These are phyloP conservation scores for Dryobotodes eremita DNA, from an alignment of 2,888 invertebrate species.

Conservation along the genomic window DNA sequence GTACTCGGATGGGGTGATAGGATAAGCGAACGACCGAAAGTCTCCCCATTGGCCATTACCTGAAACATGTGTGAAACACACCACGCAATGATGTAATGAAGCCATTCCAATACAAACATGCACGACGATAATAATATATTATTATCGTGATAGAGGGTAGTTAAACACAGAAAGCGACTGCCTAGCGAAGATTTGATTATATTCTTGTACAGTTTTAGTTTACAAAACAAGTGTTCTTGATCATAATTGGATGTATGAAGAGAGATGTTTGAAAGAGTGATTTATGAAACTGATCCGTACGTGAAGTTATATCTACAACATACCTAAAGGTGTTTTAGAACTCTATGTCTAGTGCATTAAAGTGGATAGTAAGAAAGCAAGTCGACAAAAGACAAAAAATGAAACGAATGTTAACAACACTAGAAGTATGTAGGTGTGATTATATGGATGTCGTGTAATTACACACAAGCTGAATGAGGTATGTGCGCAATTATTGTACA, in stretches of 20 bases:
- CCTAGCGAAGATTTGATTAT: constrained; percentile 66
- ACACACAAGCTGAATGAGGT: constrained; percentile 69
- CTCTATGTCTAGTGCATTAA: constrained; percentile 64
- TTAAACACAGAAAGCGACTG: constrained; percentile 84
- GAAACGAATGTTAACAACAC: constrained; percentile 71
- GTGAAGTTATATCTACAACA: constrained; percentile 50
- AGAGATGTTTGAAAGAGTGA: constrained; percentile 31
- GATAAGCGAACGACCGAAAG: constrained; percentile 92
- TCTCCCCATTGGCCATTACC: constrained; percentile 93
- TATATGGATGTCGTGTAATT: constrained; percentile 66
- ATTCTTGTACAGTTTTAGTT: constrained; percentile 53
- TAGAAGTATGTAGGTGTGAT: constrained; percentile 64
- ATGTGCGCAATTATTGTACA: constrained; percentile 71
- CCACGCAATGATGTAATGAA: constrained; percentile 91
- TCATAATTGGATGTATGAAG: constrained; percentile 38
- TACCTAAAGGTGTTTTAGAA: constrained; percentile 37
- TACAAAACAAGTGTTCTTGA: constrained; percentile 42
- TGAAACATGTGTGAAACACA: constrained; percentile 92
- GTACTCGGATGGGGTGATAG: constrained; percentile 87
- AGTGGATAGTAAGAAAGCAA: constrained; percentile 71
- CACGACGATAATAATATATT: constrained; percentile 81
- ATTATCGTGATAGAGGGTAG: constrained; percentile 80
- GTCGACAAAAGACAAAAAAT: constrained; percentile 67
- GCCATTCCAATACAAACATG: constrained; percentile 90
- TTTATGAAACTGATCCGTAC: constrained; percentile 34